Base-by-base conservation (phyloP, 1,140 invertebrate species). In the Gryon sp. region DNA sequence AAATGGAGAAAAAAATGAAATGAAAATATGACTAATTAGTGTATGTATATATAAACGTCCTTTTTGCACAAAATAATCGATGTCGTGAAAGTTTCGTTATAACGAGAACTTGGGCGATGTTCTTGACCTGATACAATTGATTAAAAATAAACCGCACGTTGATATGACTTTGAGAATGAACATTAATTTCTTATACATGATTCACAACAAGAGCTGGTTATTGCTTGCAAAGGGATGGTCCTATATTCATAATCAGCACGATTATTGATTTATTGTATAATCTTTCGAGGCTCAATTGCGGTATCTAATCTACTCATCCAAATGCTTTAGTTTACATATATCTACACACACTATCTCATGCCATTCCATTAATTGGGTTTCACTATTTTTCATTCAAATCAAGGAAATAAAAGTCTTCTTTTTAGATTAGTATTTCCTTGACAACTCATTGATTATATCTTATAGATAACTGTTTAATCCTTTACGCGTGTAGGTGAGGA, bases 51-150 rank as follows among this genome's bases (percentile, higher is more conserved):
- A 24, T 20, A 36, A 1, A 36, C 36, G 46, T 45, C 40, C 45
- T n/a, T 53, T 60, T 60, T 11, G 41, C 26, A 24, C 22, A n/a
- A 1, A 24, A 20, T 60, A 68, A 79, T 73, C 73, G 60, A 79
- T 73, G 62, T 34, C 46, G 26, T 24, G 59, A 45, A 68, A 68
- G 18, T 60, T 50, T 48, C 16, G 41, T 32, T 55, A 28, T 38
- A 30, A 57, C 50, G 50, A 66, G 28, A 69, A 53, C 66, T 68
- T 65, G 60, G 43, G 38, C 62, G 68, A 30, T 79, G 73, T 76
- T 79, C 78, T 76, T 79, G 78, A 79, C 78, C 78, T 32, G 68
- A 26, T 55, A 48, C 69, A 22, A 65, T 60, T 66, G 57, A 65
- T 73, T 60, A 60, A 65, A 63, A 52, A 55, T 75, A 75, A 74